Evolutionary conservation across 2,888 invertebrate species (phyloP), one percentile per base, ranked within the genome.

Genomic region (Saturnia pavonia): DNA sequence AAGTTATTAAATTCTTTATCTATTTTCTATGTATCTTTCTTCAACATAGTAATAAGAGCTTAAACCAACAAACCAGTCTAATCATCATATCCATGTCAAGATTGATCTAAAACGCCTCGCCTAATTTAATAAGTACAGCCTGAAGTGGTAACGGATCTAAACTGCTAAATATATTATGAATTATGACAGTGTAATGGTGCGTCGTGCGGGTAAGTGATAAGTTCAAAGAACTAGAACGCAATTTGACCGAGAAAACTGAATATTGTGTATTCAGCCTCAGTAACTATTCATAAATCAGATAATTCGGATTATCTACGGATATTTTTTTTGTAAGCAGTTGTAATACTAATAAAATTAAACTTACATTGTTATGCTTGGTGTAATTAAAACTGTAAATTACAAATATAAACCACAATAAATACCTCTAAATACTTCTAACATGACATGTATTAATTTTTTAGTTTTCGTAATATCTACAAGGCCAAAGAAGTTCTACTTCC

Each of bases 191-290:
- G 27, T 25, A 51, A 9, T 48, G 14, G 48, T 48, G 65, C 34
- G 34, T 2, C 34, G 34, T 2, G 34, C 22, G n/a, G 48, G 22
- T 42, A 60, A 66, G 51, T 70, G 48, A 34, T 22, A 22, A 69
- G 70, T 66, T 70, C 70, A 70, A 51, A 66, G 22, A 66, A 70
- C 66, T 66, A 42, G 70, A 42, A 48, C 63, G 45, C 43, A 27
- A 63, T 63, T 42, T 42, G 34, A 70, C 45, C 48, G 16, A 51
- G 40, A 51, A 48, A 69, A 69, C 11, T 45, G 16, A 63, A 54
- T 70, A 51, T 66, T 22, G 63, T 3, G 45, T 48, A 40, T 40
- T 48, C 43, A 7, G 19, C 11, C 43, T 45, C 63, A 12, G 42
- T 69, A 45, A 60, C 27, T n/a, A 63, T 3, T 27, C 9, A 60